Percentiles rank a stretch among this genome's conserved stretches.
These are phyloP conservation scores for Raphicerus campestris DNA, from an alignment of 2,113 vertebrate species.

Conservation along the genomic window DNA sequence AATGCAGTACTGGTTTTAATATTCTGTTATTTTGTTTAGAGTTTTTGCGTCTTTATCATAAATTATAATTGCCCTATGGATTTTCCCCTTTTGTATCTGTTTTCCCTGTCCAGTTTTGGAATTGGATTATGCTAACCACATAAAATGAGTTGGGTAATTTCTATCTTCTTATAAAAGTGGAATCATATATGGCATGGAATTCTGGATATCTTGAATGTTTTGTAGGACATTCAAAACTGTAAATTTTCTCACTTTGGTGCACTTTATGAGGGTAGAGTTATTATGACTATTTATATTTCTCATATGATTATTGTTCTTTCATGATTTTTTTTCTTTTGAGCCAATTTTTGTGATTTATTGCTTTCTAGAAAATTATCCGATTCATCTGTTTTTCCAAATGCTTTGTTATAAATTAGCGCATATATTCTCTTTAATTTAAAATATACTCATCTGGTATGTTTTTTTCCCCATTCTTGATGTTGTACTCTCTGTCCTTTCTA, in stretches of 20 bases:
- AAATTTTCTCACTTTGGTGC: neutral
- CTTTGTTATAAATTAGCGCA: neutral
- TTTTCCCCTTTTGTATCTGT: neutral
- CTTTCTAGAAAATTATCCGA: neutral
- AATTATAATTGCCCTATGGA: neutral
- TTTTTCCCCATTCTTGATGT: neutral
- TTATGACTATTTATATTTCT: neutral
- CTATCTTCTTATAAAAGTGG: neutral
- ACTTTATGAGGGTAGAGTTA: neutral
- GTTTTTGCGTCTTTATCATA: neutral
- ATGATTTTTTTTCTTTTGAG: neutral
- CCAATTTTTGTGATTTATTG: neutral
- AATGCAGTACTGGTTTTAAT: neutral
- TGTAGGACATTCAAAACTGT: neutral
- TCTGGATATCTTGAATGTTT: neutral
- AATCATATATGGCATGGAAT: neutral
- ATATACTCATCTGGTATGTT: neutral
- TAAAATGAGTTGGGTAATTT: neutral
- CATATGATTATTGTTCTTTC: neutral
- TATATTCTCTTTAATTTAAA: conserved; percentile 2
- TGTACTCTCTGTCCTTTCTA: neutral
- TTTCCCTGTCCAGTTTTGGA: neutral
- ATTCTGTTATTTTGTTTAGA: neutral
- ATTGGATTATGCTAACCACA: neutral
- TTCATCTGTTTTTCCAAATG: neutral